These are phyloP conservation scores for Echinarachnius parma DNA, from an alignment of 53 echinoderm and acorn worm species.

Conservation along the genomic window DNA sequence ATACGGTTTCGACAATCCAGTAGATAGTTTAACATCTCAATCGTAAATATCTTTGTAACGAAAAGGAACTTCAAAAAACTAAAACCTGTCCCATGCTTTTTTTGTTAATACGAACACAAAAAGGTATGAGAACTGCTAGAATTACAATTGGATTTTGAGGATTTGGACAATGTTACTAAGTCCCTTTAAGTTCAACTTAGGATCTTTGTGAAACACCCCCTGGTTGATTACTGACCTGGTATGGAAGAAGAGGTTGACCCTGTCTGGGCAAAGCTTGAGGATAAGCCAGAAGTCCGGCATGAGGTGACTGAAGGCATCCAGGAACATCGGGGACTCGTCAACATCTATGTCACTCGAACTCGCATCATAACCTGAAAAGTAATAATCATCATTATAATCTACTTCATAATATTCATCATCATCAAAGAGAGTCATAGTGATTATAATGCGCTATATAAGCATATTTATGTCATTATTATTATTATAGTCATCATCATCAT, in stretches of 20 bases:
- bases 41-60: no score
- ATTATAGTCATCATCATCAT: conserved; percentile 6
- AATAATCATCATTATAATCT: neutral
- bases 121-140: no score
- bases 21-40: no score
- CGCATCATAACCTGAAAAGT: conserved; percentile 77
- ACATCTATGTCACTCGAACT: conserved; percentile 82
- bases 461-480: conserved; percentile 6
- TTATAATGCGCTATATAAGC: no score
- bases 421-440: no score
- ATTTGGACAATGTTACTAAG: neutral
- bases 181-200: neutral
- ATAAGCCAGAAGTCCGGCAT: conserved; percentile 99
- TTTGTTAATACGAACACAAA: no score
- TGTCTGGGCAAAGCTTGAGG: conserved; percentile 65
- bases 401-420: neutral
- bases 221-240: conserved; percentile 53
- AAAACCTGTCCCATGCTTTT: no score
- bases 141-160: neutral
- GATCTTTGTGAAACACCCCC: no score
- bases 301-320: conserved; percentile 48
- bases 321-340: conserved; percentile 64
- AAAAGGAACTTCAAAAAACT: no score
- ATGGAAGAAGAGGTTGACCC: conserved; percentile 88
- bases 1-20: no score